Percentiles rank a stretch among this genome's conserved stretches.
Evolutionary conservation across 2,888 invertebrate genomes (phyloP).

Genomic region (Meta bourneti): DNA sequence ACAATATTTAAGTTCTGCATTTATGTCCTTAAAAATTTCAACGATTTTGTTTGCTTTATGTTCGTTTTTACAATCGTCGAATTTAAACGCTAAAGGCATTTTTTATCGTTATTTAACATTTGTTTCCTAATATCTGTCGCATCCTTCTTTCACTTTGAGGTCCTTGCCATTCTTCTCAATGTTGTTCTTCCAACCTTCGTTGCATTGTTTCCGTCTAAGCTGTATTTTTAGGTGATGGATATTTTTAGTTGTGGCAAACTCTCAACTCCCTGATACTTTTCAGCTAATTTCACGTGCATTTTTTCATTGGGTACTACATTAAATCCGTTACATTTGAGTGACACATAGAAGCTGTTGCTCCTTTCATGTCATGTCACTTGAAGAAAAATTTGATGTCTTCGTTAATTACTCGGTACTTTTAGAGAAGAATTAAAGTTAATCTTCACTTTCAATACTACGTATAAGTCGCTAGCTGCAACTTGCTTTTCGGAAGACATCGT

Average conservation of each 20-base stretch:
- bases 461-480: too few species aligned
- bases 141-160: background rate
- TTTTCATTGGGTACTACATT: background rate
- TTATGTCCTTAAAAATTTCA: too few species aligned
- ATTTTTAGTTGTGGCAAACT: conserved; percentile 51
- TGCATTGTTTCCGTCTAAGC: conserved; percentile 3
- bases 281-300: conserved; percentile 8
- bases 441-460: background rate
- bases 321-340: background rate
- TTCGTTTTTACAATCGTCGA: too few species aligned
- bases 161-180: conserved; percentile 12
- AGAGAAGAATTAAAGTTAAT: too few species aligned
- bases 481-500: too few species aligned
- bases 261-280: conserved; percentile 9
- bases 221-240: conserved; percentile 51
- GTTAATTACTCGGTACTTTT: background rate
- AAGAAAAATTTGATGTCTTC: background rate
- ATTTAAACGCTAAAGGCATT: background rate
- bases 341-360: background rate
- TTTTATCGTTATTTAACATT: background rate
- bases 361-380: background rate
- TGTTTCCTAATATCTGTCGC: background rate
- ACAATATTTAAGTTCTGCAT: too few species aligned
- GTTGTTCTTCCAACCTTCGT: conserved; percentile 3
- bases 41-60: too few species aligned